Percentiles rank a stretch among this genome's conserved stretches.
These are phyloP conservation scores for Circaetus cinerascens DNA, from an alignment of 2,113 vertebrate species.

Conservation along the genomic window DNA sequence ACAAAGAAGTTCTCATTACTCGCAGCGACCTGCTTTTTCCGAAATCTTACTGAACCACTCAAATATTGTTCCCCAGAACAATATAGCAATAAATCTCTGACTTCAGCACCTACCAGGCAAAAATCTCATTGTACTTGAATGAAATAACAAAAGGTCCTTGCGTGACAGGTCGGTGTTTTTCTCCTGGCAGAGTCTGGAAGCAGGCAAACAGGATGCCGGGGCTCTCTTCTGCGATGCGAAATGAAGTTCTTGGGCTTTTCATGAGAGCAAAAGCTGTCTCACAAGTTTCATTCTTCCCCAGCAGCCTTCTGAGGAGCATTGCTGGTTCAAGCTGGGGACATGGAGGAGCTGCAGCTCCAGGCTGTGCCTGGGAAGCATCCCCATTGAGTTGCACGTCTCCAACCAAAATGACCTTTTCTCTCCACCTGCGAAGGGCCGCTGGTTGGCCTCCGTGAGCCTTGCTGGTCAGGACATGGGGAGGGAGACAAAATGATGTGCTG, in stretches of 20 bases:
- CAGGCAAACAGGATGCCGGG: neutral
- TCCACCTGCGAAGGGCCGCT: rapidly evolving
- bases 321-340: neutral
- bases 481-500: neutral
- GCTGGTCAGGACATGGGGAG: neutral
- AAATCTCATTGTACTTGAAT: neutral
- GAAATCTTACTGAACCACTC: neutral
- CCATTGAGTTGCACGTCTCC: neutral
- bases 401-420: neutral
- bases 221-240: rapidly evolving
- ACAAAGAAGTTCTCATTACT: neutral
- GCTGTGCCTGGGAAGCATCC: neutral
- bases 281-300: neutral
- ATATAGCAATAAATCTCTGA: neutral
- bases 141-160: neutral
- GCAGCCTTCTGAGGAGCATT: neutral
- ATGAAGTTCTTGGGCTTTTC: neutral
- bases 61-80: neutral
- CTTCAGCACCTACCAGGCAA: neutral
- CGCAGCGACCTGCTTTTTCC: neutral
- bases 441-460: neutral
- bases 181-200: neutral
- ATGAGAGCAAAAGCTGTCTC: neutral
- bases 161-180: neutral
- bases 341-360: neutral